These are phyloP conservation scores for Clinocottus analis DNA, from an alignment of 2,113 vertebrate species.

Conservation along the genomic window DNA sequence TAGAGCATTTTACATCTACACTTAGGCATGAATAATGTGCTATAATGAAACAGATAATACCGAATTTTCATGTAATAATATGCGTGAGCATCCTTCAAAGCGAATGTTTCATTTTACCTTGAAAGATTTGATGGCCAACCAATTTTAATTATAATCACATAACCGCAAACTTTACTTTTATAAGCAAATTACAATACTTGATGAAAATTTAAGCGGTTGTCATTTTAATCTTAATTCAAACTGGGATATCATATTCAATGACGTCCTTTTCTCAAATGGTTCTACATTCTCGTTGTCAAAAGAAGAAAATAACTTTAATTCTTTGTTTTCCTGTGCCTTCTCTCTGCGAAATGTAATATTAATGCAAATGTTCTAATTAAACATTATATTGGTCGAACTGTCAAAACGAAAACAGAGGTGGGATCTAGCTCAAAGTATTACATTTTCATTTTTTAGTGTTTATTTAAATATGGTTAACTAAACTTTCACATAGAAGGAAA, in stretches of 20 bases:
- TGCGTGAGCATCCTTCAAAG: neutral
- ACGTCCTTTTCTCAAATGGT: neutral
- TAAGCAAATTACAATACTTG: slow-evolving; percentile 8
- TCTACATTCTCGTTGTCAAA: slow-evolving; percentile 6
- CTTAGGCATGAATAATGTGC: slow-evolving; percentile 28
- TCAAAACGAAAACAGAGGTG: neutral
- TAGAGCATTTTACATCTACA: slow-evolving; percentile 13
- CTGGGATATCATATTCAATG: slow-evolving; percentile 12
- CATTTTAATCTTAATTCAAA: slow-evolving; percentile 19
- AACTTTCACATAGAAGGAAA: too few species aligned
- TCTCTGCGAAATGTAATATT: slow-evolving; percentile 1
- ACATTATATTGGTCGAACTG: neutral
- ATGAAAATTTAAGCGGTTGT: slow-evolving; percentile 4
- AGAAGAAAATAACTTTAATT: neutral
- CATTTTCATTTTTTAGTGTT: neutral
- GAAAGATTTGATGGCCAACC: neutral
- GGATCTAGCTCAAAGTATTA: neutral
- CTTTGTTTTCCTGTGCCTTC: neutral
- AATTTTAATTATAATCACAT: slow-evolving; percentile 19
- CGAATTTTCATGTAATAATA: slow-evolving; percentile 3
- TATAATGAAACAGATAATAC: slow-evolving; percentile 27
- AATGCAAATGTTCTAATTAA: neutral
- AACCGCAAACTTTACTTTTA: neutral
- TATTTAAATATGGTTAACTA: neutral
- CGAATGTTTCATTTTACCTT: slow-evolving; percentile 5